Percentiles rank a stretch among this genome's conserved stretches.
These are phyloP conservation scores for Macrotus californicus DNA, from an alignment of 2,113 vertebrate genomes.

Conservation along the genomic window DNA sequence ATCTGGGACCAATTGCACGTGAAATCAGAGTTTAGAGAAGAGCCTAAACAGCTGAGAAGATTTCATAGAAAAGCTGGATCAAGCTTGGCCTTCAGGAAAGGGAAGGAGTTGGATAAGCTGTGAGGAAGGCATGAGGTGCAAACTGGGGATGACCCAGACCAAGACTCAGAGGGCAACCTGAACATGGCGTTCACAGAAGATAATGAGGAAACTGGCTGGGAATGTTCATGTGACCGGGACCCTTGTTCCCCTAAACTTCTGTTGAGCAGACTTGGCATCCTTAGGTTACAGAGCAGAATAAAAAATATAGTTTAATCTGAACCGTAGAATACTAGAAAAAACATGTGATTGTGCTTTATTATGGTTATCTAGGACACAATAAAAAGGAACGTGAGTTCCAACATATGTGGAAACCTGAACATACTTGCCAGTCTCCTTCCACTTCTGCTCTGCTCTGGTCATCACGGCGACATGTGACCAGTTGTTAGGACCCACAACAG, in stretches of 20 bases:
- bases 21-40: neutral
- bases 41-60: neutral
- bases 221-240: neutral
- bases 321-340: neutral
- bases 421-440: neutral
- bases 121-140: neutral
- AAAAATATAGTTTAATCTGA: neutral
- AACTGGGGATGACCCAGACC: fast-evolving
- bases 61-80: neutral
- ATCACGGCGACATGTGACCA: neutral
- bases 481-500: neutral
- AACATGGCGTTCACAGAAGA: neutral
- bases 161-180: fast-evolving
- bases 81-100: neutral
- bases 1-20: neutral
- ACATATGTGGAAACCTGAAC: neutral
- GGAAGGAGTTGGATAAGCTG: neutral
- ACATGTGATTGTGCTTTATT: neutral
- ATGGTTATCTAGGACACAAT: neutral
- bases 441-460: neutral
- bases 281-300: neutral
- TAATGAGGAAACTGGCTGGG: neutral
- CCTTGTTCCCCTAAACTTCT: neutral
- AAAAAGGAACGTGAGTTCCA: neutral
- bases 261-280: neutral